These are phyloP conservation scores for Liparis tanakae DNA, from an alignment of 2,797 vertebrate genomes.

Conservation along the genomic window DNA sequence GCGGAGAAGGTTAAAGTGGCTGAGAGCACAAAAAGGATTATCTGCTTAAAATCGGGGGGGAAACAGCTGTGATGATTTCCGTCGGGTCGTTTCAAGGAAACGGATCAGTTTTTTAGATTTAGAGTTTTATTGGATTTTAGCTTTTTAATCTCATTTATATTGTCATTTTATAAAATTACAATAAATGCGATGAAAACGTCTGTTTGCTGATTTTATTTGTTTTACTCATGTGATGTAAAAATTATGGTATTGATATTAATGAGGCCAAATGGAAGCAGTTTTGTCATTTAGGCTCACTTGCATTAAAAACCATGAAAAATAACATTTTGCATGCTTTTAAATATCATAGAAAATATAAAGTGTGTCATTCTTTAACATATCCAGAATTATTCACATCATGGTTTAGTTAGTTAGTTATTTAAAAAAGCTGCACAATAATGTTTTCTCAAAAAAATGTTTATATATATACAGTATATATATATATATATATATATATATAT, in stretches of 20 bases:
- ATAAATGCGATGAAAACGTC: background rate
- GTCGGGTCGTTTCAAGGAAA: slow-evolving; percentile 29
- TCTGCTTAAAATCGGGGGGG: slow-evolving; percentile 15
- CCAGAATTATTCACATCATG: background rate
- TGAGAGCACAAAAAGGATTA: slow-evolving; percentile 64
- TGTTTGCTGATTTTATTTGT: slow-evolving; percentile 19
- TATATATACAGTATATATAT: too few relatives aligned
- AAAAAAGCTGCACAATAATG: too few relatives aligned
- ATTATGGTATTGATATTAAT: background rate
- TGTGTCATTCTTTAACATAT: background rate
- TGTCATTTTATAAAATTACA: slow-evolving; percentile 1
- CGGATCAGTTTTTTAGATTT: slow-evolving; percentile 4
- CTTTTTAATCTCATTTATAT: slow-evolving; percentile 28
- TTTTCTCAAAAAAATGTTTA: too few relatives aligned
- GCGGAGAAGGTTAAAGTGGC: slow-evolving; percentile 52
- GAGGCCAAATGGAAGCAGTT: background rate
- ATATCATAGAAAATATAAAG: background rate
- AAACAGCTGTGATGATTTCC: slow-evolving; percentile 42
- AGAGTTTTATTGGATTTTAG: slow-evolving; percentile 4
- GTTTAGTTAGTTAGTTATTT: background rate
- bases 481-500: background rate
- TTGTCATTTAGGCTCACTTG: slow-evolving; percentile 11
- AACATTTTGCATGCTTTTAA: background rate
- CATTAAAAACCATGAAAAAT: background rate
- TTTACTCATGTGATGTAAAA: background rate